Evolutionary conservation across 2,113 vertebrate genomes (phyloP).

Genomic region (Paramisgurnus dabryanus): DNA sequence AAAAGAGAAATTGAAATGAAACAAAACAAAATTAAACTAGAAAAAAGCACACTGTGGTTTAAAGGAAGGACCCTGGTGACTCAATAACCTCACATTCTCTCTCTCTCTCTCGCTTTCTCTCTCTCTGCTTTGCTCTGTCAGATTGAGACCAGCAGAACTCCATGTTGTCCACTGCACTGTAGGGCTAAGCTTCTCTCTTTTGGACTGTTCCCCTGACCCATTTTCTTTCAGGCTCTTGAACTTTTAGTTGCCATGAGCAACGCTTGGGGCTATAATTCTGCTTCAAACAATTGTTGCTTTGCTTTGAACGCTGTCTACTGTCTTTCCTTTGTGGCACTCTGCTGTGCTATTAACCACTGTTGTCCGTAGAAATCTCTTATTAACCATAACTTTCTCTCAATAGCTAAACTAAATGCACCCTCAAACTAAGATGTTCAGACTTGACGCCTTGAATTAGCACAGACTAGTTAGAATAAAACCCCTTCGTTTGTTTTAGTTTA

Average conservation of each 20-base stretch:
- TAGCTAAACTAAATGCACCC: neutral
- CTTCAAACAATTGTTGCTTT: conserved; percentile 53
- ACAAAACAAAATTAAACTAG: too few relatives aligned
- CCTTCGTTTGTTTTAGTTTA: conserved; percentile 30
- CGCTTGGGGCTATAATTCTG: conserved; percentile 65
- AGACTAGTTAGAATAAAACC: conserved; percentile 19
- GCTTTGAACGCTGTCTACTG: conserved; percentile 59
- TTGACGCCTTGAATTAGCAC: neutral
- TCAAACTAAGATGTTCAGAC: neutral
- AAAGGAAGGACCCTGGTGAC: conserved; percentile 62
- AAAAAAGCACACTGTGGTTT: conserved; percentile 59
- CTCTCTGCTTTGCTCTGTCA: neutral
- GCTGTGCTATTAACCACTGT: conserved; percentile 48
- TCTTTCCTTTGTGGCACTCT: conserved; percentile 42
- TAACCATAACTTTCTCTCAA: neutral
- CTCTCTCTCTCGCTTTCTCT: neutral
- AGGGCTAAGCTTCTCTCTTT: conserved; percentile 52
- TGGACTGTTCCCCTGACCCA: conserved; percentile 39
- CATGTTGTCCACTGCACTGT: conserved; percentile 58
- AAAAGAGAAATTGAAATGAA: neutral
- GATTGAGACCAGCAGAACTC: conserved; percentile 9
- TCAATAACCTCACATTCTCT: conserved; percentile 56
- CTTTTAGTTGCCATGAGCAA: conserved; percentile 64
- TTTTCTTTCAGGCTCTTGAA: conserved; percentile 67
- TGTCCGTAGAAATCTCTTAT: conserved; percentile 42